A percentile compares a stretch with the other conserved stretches of the same genome.
These are phyloP conservation scores for Archaeoteleia sp. DNA, from an alignment of 2,888 invertebrate genomes.

Conservation along the genomic window DNA sequence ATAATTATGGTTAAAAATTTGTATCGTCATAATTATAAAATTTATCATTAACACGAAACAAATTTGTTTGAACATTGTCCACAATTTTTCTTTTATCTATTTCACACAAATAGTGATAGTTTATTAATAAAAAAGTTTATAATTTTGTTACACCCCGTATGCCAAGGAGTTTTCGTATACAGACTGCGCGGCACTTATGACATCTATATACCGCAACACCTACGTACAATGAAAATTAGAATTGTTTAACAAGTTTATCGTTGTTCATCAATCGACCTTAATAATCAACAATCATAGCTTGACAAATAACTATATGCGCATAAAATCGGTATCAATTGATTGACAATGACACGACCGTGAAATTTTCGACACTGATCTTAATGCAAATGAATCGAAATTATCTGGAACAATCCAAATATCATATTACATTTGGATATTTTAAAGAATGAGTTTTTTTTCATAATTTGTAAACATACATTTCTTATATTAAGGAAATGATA, in stretches of 20 bases:
- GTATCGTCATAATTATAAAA: no score
- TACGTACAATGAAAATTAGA: slow-evolving; percentile 48
- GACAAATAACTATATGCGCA: slow-evolving; percentile 49
- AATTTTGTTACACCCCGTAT: slow-evolving; percentile 14
- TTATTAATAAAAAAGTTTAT: slow-evolving; percentile 6
- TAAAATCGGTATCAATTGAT: slow-evolving; percentile 39
- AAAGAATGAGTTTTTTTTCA: no score
- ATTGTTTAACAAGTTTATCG: slow-evolving; percentile 47
- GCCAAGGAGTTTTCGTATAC: slow-evolving; percentile 17
- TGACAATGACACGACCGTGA: slow-evolving; percentile 31
- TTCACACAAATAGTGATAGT: no score
- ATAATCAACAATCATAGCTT: slow-evolving; percentile 65
- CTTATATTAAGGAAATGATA: no score
- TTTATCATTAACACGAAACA: no score
- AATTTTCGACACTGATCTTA: slow-evolving; percentile 36
- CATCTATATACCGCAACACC: slow-evolving; percentile 30
- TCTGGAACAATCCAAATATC: no score
- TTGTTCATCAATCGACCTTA: slow-evolving; percentile 66
- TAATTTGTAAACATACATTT: no score
- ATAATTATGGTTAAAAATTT: no score
- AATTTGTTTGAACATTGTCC: no score
- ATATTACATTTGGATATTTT: no score
- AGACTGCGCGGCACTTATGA: slow-evolving; percentile 16
- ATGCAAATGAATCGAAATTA: no score
- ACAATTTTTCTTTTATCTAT: no score